These are phyloP conservation scores for Ennomos fuscantarius DNA, from an alignment of 2,888 invertebrate species.

Conservation along the genomic window DNA sequence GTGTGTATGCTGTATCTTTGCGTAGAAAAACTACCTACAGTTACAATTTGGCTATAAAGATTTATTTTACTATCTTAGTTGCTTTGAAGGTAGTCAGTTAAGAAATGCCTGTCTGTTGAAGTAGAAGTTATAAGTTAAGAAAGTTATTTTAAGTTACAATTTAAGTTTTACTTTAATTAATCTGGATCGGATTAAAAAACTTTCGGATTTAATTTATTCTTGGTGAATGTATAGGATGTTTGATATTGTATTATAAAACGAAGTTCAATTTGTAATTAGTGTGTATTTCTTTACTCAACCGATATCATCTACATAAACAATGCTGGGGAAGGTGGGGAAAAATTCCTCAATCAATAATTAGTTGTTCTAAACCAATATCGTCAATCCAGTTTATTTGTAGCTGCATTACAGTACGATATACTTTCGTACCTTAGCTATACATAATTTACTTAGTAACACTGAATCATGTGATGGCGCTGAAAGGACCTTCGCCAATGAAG, in stretches of 20 bases:
- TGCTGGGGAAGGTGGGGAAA: conserved; percentile 28
- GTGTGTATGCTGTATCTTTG: too few species aligned
- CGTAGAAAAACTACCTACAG: too few species aligned
- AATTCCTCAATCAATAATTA: conserved; percentile 4
- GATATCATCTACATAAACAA: conserved; percentile 32
- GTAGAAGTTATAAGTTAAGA: too few species aligned
- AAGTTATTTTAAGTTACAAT: too few species aligned
- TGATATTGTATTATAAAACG: conserved; percentile 26
- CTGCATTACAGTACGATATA: background rate
- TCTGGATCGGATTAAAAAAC: too few species aligned
- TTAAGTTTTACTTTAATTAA: too few species aligned
- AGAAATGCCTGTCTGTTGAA: too few species aligned
- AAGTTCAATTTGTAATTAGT: conserved; percentile 21
- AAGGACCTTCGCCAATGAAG: conserved; percentile 59
- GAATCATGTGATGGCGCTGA: conserved; percentile 36
- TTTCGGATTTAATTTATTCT: too few species aligned
- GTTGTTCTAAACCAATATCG: conserved; percentile 7
- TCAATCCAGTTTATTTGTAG: conserved; percentile 1
- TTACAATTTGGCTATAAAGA: too few species aligned
- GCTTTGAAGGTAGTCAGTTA: too few species aligned
- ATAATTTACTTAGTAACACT: conserved; percentile 12
- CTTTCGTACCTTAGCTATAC: background rate
- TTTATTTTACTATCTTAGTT: too few species aligned
- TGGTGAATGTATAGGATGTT: conserved; percentile 17
- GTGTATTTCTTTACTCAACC: conserved; percentile 32